A percentile compares a stretch with the other conserved stretches of the same genome.
phyloP scores from a whole-genome alignment of 2,888 invertebrate species.

The Tanypteryx hageni region DNA sequence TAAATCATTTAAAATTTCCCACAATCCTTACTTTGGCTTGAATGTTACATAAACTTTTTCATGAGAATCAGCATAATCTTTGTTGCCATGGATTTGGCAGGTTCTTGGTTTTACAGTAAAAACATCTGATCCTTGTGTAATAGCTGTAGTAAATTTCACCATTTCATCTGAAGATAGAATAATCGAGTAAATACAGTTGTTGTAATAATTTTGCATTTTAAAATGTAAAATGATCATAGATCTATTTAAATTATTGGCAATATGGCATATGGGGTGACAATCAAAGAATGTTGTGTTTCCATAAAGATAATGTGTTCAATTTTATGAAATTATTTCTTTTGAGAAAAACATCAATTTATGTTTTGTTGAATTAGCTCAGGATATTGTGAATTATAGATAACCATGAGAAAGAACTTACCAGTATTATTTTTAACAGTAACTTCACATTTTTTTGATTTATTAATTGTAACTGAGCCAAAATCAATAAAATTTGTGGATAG shows the following conservation, averaged over 20 bases:
- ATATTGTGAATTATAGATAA: too few species aligned
- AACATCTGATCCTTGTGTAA: not conserved
- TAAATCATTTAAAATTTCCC: too few species aligned
- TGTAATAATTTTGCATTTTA: not conserved
- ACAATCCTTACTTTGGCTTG: not conserved
- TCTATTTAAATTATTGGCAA: not conserved
- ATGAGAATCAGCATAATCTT: not conserved
- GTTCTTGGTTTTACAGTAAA: not conserved
- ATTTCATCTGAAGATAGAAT: not conserved
- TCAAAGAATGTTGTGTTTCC: not conserved
- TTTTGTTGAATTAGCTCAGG: too few species aligned
- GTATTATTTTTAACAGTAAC: not conserved
- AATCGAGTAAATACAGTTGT: not conserved
- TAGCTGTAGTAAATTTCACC: not conserved
- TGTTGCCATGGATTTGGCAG: not conserved
- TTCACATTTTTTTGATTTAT: not conserved
- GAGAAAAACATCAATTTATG: too few species aligned
- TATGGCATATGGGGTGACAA: not conserved
- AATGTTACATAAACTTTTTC: not conserved
- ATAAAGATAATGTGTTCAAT: not conserved
- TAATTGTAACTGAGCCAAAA: conserved; percentile 16
- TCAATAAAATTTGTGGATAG: not conserved
- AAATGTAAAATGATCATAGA: not conserved
- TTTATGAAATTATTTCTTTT: too few species aligned
- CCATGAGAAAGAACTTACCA: not conserved